phyloP scores from a whole-genome alignment of 1,140 invertebrate genomes.

The Chlorops oryzae region DNA sequence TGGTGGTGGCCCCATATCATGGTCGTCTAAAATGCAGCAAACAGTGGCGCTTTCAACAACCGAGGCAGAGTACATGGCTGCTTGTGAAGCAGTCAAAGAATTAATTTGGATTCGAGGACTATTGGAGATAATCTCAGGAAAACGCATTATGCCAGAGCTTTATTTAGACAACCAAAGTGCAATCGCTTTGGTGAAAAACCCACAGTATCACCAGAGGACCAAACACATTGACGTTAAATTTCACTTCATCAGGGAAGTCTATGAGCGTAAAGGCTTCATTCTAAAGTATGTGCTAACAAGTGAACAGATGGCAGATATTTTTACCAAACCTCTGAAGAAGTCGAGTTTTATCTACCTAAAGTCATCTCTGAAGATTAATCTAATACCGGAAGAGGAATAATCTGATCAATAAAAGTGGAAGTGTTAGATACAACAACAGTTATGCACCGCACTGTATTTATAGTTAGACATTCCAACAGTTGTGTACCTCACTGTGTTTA shows the following conservation, averaged over 20 bases:
- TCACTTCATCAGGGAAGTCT: slow-evolving; percentile 30
- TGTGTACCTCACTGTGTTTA: no score
- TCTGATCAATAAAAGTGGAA: no score
- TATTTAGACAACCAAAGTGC: slow-evolving; percentile 25
- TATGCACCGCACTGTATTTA: no score
- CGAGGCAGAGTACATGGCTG: slow-evolving; percentile 43
- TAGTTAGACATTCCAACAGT: no score
- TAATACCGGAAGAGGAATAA: no score
- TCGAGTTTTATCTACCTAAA: no score
- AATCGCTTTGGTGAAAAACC: slow-evolving; percentile 22
- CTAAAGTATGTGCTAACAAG: slow-evolving; percentile 18
- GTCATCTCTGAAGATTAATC: no score
- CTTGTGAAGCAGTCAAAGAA: slow-evolving; percentile 27
- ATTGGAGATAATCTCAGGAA: slow-evolving; percentile 11
- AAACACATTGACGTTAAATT: slow-evolving; percentile 35
- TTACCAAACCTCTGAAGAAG: no score
- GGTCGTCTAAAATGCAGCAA: slow-evolving; percentile 36
- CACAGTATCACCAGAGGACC: slow-evolving; percentile 23
- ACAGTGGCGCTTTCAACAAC: slow-evolving; percentile 43
- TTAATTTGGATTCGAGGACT: slow-evolving; percentile 23
- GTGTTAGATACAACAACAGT: no score
- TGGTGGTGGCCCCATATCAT: slow-evolving; percentile 34
- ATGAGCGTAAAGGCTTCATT: slow-evolving; percentile 12
- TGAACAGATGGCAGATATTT: slow-evolving; percentile 22
- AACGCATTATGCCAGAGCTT: background rate